phyloP scores from a whole-genome alignment of 2,888 invertebrate genomes.

The Pterostichus niger region DNA sequence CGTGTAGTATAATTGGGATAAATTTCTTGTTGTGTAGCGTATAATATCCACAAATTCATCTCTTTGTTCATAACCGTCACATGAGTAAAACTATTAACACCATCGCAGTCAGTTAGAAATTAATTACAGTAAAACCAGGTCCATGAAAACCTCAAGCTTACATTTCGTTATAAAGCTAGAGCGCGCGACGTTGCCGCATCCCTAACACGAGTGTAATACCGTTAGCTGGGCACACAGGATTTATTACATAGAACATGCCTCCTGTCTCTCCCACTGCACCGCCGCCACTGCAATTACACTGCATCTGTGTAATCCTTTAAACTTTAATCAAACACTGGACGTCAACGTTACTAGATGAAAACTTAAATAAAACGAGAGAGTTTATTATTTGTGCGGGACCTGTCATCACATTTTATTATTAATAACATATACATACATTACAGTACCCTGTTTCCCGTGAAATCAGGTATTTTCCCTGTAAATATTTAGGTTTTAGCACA shows the following conservation, averaged over 20 bases:
- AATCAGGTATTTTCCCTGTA: no score
- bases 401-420: no score
- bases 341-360: conserved; percentile 8
- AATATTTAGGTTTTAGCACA: no score
- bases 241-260: not conserved
- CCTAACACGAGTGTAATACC: not conserved
- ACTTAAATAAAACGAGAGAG: conserved; percentile 19
- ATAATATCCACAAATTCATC: no score
- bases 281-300: conserved; percentile 29
- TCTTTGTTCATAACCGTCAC: not conserved
- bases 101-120: not conserved
- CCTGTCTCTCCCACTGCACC: not conserved
- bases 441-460: no score
- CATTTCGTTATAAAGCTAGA: not conserved
- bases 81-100: conserved; percentile 20
- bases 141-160: conserved; percentile 11
- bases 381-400: no score
- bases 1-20: no score
- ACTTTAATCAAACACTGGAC: conserved; percentile 49
- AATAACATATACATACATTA: no score
- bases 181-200: conserved; percentile 4
- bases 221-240: conserved; percentile 28
- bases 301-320: conserved; percentile 53
- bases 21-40: no score
- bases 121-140: conserved; percentile 15